Conservation (phyloP, 2,888 invertebrate species). For the Morpho deidamia region DNA sequence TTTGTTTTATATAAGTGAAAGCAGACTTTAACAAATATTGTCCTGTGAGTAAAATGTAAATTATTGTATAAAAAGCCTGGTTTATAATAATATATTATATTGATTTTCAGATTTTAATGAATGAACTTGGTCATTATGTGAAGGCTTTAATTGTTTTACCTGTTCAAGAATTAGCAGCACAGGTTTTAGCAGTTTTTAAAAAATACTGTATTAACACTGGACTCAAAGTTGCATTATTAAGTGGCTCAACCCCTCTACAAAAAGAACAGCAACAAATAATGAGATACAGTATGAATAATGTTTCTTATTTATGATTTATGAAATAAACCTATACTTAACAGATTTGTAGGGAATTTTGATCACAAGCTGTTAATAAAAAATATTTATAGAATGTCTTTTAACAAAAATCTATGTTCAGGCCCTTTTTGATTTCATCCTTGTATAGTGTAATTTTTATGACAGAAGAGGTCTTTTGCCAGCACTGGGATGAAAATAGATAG, state of each 20-base stretch:
- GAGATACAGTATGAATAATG: slow-evolving; percentile 51
- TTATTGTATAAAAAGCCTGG: neutral
- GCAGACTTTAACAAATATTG: no score
- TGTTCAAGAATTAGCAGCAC: slow-evolving; percentile 93
- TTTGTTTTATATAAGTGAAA: no score
- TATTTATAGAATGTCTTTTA: no score
- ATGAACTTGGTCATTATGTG: slow-evolving; percentile 81
- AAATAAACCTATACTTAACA: neutral
- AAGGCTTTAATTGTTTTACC: slow-evolving; percentile 95
- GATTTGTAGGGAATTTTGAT: no score
- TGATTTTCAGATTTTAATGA: slow-evolving; percentile 74
- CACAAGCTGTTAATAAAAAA: no score
- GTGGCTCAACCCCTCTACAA: slow-evolving; percentile 82
- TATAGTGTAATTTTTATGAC: no score
- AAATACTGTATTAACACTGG: slow-evolving; percentile 82
- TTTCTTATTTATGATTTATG: neutral
- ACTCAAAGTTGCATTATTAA: slow-evolving; percentile 83
- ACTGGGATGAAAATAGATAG: no score
- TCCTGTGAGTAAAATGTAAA: neutral
- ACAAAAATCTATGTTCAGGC: no score
- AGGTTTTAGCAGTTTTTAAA: slow-evolving; percentile 91
- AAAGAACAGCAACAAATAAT: slow-evolving; percentile 83
- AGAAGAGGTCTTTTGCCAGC: no score
- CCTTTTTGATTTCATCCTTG: no score
- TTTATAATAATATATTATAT: neutral